phyloP scores from a whole-genome alignment of 2,797 vertebrate species.

The Lepus townsendii region DNA sequence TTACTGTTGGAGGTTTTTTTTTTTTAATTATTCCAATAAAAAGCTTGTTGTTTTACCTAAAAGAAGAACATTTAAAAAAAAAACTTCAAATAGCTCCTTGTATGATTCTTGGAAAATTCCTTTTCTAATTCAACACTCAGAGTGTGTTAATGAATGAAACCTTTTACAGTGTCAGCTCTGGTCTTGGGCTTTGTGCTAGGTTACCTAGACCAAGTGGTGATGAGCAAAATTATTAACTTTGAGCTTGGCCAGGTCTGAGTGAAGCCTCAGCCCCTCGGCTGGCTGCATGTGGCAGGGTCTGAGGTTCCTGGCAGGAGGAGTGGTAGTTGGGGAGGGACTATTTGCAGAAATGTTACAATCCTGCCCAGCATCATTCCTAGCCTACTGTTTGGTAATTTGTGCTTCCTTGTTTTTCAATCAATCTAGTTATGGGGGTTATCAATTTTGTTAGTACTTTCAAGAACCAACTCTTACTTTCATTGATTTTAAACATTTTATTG shows the following conservation, averaged over 20 bases:
- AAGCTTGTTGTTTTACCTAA: background rate
- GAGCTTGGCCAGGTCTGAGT: background rate
- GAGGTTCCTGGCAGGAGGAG: background rate
- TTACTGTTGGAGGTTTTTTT: slow-evolving; percentile 22
- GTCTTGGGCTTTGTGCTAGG: background rate
- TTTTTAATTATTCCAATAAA: background rate
- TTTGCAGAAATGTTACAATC: background rate
- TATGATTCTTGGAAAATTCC: background rate
- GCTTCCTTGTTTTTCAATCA: slow-evolving; percentile 13
- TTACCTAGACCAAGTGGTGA: background rate
- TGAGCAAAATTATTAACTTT: background rate
- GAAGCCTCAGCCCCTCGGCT: background rate
- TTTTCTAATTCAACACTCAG: background rate
- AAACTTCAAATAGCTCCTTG: background rate
- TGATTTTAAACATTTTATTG: background rate
- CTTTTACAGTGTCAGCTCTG: background rate
- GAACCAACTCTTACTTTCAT: background rate
- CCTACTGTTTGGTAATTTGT: background rate
- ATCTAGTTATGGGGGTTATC: background rate
- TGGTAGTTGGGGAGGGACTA: background rate
- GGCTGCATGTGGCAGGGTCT: background rate
- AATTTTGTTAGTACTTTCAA: background rate
- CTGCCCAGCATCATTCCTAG: background rate
- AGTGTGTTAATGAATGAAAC: background rate
- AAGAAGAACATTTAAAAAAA: background rate